Base-by-base conservation (phyloP, 2,113 vertebrate genomes). In the Dipodomys merriami region DNA sequence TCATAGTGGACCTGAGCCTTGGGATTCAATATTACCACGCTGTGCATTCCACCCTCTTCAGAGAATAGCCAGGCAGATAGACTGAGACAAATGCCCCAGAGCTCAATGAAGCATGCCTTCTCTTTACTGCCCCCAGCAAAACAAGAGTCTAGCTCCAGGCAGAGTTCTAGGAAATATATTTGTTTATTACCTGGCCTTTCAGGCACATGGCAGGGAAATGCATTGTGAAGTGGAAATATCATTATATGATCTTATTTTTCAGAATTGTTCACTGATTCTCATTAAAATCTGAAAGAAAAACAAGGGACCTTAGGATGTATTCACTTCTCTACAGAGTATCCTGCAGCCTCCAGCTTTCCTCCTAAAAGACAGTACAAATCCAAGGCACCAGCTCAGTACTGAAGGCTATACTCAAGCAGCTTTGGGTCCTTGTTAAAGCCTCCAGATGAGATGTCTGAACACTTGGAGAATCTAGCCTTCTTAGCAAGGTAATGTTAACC, bases 211-310 rank as follows among this genome's bases (percentile, higher is more conserved):
- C 39, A 88, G 8, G 81, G 88, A 93, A 93, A 93, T 49, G 74
- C 60, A 1, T 5, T 39, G 46, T 60, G 29, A 19, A 44, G 6
- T 20, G 39, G 86, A 87, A 29, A 60, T 4, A 6, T 84, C 53
- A 44, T 30, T 53, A 13, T 5, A 27, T 7, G 19, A 62, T 53
- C 92, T 93, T 93, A 76, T 27, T 64, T 89, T 77, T 46, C 71
- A 91, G 76, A 44, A 83, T 53, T 93, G 44, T 64, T 93, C 71
- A 60, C 39, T 62, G 60, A 81, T 93, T 83, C 89, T 86, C 83
- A 94, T 89, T 86, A 91, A 95, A 94, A 91, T 89, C 74, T 88
- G 46, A 49, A 35, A 67, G 77, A 15, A 53, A 73, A 73, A 74
- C 44, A 46, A 88, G 74, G 11, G 35, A 69, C 64, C 57, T 7